phyloP scores from a whole-genome alignment of 2,113 vertebrate species.

The Muscicapa adusta region DNA sequence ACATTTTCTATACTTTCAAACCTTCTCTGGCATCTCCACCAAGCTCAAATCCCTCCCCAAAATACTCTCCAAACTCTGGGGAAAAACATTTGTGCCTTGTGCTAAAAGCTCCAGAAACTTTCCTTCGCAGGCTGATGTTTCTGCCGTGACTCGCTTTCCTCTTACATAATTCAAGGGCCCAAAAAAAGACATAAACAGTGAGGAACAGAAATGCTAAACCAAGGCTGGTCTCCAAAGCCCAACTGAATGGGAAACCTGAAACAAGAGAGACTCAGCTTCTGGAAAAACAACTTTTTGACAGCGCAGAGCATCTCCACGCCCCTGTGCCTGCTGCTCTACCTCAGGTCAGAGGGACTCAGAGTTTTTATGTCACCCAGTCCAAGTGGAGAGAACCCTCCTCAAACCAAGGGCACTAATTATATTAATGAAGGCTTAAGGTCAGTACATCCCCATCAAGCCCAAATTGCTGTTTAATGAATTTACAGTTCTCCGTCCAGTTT shows the following conservation, averaged over 20 bases:
- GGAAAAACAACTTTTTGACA: background rate
- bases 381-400: background rate
- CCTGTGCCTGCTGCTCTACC: rapidly evolving
- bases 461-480: background rate
- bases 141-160: background rate
- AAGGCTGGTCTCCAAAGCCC: background rate
- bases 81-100: background rate
- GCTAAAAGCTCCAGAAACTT: conserved; percentile 15
- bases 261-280: background rate
- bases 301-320: background rate
- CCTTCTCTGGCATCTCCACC: background rate
- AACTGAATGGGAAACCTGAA: background rate
- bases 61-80: background rate
- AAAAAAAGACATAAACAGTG: background rate
- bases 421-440: background rate
- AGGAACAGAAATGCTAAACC: background rate
- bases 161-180: background rate
- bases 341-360: background rate
- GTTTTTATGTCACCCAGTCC: background rate
- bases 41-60: background rate
- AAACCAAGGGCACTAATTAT: background rate
- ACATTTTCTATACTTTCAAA: background rate
- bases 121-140: background rate
- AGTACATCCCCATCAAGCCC: background rate
- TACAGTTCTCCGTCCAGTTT: background rate